Evolutionary conservation across 2,797 vertebrate species (phyloP).

Genomic region (Arrhamphus sclerolepis): DNA sequence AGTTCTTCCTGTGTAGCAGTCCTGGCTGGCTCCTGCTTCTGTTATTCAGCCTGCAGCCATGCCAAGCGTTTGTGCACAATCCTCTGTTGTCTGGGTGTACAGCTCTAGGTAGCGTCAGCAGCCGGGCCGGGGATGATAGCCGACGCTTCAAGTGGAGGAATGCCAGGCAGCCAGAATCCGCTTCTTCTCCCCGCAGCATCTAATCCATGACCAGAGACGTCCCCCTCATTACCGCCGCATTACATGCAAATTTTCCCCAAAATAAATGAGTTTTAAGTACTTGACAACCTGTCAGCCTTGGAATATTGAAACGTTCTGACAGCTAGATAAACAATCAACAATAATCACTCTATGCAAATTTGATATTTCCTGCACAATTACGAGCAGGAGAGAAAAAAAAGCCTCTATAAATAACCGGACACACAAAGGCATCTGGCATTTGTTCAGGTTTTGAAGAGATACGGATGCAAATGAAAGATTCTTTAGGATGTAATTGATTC

Average conservation of each 20-base stretch:
- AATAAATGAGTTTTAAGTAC: conserved; percentile 99
- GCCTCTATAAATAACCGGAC: conserved; percentile 92
- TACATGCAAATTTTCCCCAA: conserved; percentile 98
- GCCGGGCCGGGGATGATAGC: conserved; percentile 55
- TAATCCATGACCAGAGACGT: conserved; percentile 94
- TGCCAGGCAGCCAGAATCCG: conserved; percentile 73
- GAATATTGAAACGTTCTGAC: conserved; percentile 98
- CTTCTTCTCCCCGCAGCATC: conserved; percentile 69
- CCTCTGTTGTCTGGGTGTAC: conserved; percentile 52
- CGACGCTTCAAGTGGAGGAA: conserved; percentile 68
- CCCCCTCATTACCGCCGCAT: conserved; percentile 97
- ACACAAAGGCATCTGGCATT: conserved; percentile 98
- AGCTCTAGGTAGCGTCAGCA: conserved; percentile 59
- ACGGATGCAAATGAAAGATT: conserved; percentile 86
- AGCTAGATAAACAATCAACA: conserved; percentile 99
- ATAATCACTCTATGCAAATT: conserved; percentile 99
- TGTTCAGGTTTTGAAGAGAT: conserved; percentile 84
- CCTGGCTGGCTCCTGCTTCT: conserved; percentile 38
- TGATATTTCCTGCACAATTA: conserved; percentile 99
- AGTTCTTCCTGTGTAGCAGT: conserved; percentile 23
- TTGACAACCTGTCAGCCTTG: conserved; percentile 98
- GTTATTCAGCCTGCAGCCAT: conserved; percentile 38
- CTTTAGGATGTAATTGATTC: conserved; percentile 87
- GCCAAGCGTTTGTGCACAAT: conserved; percentile 53
- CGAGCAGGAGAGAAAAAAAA: conserved; percentile 68